Evolutionary conservation across 2,888 invertebrate species (phyloP), one percentile per base, ranked within the genome.

Genomic region (Leptura quadrifasciata): DNA sequence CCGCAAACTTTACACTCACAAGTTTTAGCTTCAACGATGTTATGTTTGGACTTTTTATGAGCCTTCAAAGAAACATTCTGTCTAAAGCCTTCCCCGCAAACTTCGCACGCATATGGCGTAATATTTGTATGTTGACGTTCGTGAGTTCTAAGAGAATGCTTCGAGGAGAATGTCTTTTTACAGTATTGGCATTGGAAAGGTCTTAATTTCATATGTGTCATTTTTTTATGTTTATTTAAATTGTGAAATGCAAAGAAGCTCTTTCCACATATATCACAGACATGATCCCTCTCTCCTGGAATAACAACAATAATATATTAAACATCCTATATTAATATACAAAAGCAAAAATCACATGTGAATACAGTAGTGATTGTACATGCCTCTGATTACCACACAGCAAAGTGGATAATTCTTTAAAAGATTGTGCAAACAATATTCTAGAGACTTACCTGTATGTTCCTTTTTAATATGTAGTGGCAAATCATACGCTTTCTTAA

Each of bases 101-200:
- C 74, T 31, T 80, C 80, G 67, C 86, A 86, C 17, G 81, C 81
- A 58, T 83, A 86, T 0, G 86, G 86, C 8, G 85, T 83, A 54
- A 85, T 85, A 58, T 85, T 84, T 1, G 86, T 87, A 68, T 87
- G 86, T 70, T 86, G 86, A 17, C 86, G 76, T 24, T 84, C 82
- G 69, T 87, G 86, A 0, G 86, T 87, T 10, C 80, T 81, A 20
- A 85, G 55, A 0, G 86, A 85, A 73, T 84, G 84, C 71, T 81
- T 84, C 9, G 84, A 84, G 0, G 85, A 85, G 75, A 85, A 86
- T 17, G 83, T 84, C 76, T 83, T 85, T 8, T 84, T 78, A 63
- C 86, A 87, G 74, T 83, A 84, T 20, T 84, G 77, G 58, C 86
- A 87, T 24, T 82, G 78, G 54, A 84, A 82, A 0, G 86, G 85